phyloP scores from a whole-genome alignment of 2,888 invertebrate genomes.

The Andrena dorsata region DNA sequence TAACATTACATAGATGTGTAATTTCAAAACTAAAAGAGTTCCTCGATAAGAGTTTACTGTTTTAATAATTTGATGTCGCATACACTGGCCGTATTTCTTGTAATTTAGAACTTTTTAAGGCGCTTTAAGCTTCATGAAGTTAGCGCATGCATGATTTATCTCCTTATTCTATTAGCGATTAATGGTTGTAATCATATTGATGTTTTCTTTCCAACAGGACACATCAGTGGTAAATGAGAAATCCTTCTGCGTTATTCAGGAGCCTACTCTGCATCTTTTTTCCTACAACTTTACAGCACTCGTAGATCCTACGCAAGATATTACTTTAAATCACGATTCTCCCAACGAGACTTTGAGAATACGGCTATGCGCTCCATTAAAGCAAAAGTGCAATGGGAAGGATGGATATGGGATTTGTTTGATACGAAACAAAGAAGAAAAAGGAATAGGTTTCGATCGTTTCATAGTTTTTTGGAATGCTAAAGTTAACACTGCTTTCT shows the following conservation, averaged over 20 bases:
- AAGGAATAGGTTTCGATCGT: constrained; percentile 74
- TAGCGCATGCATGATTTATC: background rate
- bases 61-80: background rate
- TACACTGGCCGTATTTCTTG: background rate
- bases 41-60: background rate
- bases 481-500: background rate
- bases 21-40: background rate
- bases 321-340: constrained; percentile 44
- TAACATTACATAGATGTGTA: background rate
- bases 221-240: background rate
- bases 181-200: constrained; percentile 1
- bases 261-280: constrained; percentile 30
- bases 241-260: constrained; percentile 54
- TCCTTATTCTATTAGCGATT: background rate
- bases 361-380: constrained; percentile 73
- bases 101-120: background rate
- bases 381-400: constrained; percentile 71
- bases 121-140: too few species aligned
- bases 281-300: constrained; percentile 69
- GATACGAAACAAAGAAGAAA: constrained; percentile 67
- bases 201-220: constrained; percentile 24
- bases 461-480: background rate
- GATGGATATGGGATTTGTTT: constrained; percentile 76
- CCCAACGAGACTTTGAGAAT: constrained; percentile 64
- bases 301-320: constrained; percentile 53